phyloP scores from a whole-genome alignment of 2,888 invertebrate species.

The Ectemnius cavifrons region DNA sequence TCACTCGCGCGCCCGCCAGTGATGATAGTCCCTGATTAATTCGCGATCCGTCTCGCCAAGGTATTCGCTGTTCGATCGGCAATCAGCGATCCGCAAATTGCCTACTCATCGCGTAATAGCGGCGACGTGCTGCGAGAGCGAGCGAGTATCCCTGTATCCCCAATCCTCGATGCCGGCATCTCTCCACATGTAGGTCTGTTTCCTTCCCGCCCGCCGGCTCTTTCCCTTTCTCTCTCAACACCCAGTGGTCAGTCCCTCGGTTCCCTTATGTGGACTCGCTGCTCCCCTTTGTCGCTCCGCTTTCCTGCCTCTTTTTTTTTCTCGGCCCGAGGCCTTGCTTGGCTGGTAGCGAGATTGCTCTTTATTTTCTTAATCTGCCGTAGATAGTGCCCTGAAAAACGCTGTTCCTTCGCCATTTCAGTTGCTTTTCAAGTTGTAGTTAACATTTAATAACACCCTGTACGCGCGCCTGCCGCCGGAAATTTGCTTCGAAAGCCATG shows the following conservation, averaged over 20 bases:
- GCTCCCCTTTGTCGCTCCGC: conserved; percentile 2
- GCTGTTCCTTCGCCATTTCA: background rate
- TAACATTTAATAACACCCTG: conserved; percentile 21
- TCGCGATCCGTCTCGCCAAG: conserved; percentile 69
- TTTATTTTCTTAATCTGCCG: conserved; percentile 38
- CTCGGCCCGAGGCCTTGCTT: no score
- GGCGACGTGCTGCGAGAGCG: conserved; percentile 65
- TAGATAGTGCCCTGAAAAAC: conserved; percentile 16
- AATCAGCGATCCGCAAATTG: conserved; percentile 72
- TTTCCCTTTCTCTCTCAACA: background rate
- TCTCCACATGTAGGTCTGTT: conserved; percentile 4
- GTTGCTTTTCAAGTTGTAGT: background rate
- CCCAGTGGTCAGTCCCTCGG: conserved; percentile 10
- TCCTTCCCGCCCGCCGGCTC: conserved; percentile 11
- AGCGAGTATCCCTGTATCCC: background rate
- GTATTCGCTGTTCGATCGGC: conserved; percentile 58
- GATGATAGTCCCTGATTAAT: conserved; percentile 75
- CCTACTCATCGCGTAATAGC: conserved; percentile 75
- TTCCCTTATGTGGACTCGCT: background rate
- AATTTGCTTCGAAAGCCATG: no score
- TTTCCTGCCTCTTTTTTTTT: conserved; percentile 24
- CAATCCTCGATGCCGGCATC: conserved; percentile 31
- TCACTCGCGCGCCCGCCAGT: conserved; percentile 26
- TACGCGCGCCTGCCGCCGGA: background rate
- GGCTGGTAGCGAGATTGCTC: background rate